Evolutionary conservation across 2,888 invertebrate genomes (phyloP), one percentile per base, ranked within the genome.

Genomic region (Caenorhabditis sp.): DNA sequence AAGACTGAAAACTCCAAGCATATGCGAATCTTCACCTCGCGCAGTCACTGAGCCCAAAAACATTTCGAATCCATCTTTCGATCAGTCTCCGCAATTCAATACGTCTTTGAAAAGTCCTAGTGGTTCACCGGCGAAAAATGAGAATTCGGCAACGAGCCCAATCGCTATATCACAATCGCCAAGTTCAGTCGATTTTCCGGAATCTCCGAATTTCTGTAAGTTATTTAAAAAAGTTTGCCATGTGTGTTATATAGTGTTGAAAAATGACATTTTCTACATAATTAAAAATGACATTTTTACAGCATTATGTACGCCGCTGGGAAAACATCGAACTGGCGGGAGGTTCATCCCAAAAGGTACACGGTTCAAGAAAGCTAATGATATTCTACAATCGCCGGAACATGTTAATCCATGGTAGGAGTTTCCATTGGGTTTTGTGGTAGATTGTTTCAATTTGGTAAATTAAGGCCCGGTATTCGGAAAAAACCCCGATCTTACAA

Each of bases 291-390:
- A n/a, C n/a, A n/a, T n/a, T n/a, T 3, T 37, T 49, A 43, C 24
- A 59, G 59, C 67, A 10, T 36, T 64, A 3, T n/a, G 54, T 8
- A 54, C 49, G 6, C 24, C 58, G 1, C 57, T 58, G 14, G 31
- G 43, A 5, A 66, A 67, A 51, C 19, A 31, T 14, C 24, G 43
- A n/a, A 53, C 62, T n/a, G 58, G 61, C 6, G 62, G 63, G 5
- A 53, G 67, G 23, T 72, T 72, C 31, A 58, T 31, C 0, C 65
- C 73, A 19, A 73, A 68, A 58, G 73, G 73, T 6, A 23, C 62
- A 0, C 37, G 54, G 31, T 66, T 73, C 43, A 31, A 49, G 31
- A 73, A 65, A 21, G 65, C 64, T 23, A 43, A 59, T n/a, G 55
- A 68, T 5, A 64, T 67, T 50, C 43, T 68, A n/a, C 31, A 62